These are phyloP conservation scores for Drosophila stalkeri DNA, from an alignment of 2,888 invertebrate species.

Conservation along the genomic window DNA sequence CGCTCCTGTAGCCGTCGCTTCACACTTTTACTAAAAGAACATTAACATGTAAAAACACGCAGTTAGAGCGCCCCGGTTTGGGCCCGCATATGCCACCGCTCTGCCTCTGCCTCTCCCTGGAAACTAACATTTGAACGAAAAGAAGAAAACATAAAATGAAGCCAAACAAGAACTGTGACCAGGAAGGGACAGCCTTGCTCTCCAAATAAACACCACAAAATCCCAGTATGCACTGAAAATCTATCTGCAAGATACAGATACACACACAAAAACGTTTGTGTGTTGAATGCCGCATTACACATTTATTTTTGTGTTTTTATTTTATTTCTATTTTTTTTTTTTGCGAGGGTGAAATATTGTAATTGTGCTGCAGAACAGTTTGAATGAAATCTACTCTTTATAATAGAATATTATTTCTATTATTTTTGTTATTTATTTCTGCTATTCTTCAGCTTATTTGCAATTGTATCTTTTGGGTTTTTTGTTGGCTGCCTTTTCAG, in stretches of 20 bases:
- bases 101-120: slow-evolving; percentile 3
- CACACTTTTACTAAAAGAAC: slow-evolving; percentile 56
- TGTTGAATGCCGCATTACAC: slow-evolving; percentile 50
- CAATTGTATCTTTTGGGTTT: slow-evolving; percentile 34
- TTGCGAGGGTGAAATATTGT: slow-evolving; percentile 66
- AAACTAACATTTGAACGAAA: slow-evolving; percentile 19
- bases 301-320: slow-evolving; percentile 6
- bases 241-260: slow-evolving; percentile 54
- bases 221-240: slow-evolving; percentile 57
- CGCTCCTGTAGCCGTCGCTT: slow-evolving; percentile 39
- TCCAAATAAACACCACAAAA: slow-evolving; percentile 59
- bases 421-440: slow-evolving; percentile 18
- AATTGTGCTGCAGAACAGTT: slow-evolving; percentile 44
- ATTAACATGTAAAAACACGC: slow-evolving; percentile 16
- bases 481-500: slow-evolving; percentile 34
- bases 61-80: slow-evolving; percentile 36
- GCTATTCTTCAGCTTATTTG: slow-evolving; percentile 36
- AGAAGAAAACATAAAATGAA: slow-evolving; percentile 50
- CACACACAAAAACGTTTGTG: slow-evolving; percentile 44
- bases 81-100: slow-evolving; percentile 35
- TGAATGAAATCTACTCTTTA: slow-evolving; percentile 42
- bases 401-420: slow-evolving; percentile 50
- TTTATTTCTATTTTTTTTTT: slow-evolving; percentile 25
- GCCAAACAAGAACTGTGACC: slow-evolving; percentile 56
- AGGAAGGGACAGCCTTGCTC: slow-evolving; percentile 45